These are phyloP conservation scores for Xestoiulus laeticollis DNA, from an alignment of 2,888 invertebrate species.

Conservation along the genomic window DNA sequence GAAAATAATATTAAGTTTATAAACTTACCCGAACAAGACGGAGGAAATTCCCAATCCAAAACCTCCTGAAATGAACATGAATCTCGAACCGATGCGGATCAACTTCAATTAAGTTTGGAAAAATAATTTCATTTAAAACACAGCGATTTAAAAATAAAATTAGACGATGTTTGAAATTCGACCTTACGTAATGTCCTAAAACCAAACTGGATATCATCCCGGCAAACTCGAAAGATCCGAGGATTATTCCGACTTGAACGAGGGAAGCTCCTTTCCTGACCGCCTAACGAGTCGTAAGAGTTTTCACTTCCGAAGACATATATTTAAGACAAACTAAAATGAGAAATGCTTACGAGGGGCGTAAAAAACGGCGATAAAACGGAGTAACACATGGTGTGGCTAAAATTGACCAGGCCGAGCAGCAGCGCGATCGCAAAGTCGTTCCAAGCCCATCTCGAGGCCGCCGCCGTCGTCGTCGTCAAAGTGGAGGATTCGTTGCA, in stretches of 20 bases:
- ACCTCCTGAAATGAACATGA: slow-evolving; percentile 30
- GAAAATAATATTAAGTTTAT: neutral
- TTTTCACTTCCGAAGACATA: neutral
- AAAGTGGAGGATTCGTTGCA: neutral
- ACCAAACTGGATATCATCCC: neutral
- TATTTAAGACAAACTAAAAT: neutral
- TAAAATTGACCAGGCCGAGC: slow-evolving; percentile 24
- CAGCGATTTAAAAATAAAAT: no score
- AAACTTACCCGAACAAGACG: slow-evolving; percentile 28
- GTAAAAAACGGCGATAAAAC: slow-evolving; percentile 27
- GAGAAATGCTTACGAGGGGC: neutral
- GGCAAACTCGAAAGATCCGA: slow-evolving; percentile 31
- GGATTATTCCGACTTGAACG: neutral
- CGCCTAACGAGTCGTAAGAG: neutral
- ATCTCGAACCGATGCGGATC: slow-evolving; percentile 1
- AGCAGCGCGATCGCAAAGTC: neutral
- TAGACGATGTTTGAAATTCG: no score
- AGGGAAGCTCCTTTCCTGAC: slow-evolving; percentile 28
- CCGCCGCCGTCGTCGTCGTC: neutral
- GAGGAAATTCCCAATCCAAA: neutral
- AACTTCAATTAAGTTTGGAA: neutral
- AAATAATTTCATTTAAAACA: neutral
- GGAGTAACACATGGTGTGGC: slow-evolving; percentile 7
- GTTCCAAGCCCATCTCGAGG: neutral
- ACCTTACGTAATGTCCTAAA: slow-evolving; percentile 35